A percentile compares a stretch with the other conserved stretches of the same genome.
These are phyloP conservation scores for Spea hammondii DNA, from an alignment of 2,797 vertebrate species.

Conservation along the genomic window DNA sequence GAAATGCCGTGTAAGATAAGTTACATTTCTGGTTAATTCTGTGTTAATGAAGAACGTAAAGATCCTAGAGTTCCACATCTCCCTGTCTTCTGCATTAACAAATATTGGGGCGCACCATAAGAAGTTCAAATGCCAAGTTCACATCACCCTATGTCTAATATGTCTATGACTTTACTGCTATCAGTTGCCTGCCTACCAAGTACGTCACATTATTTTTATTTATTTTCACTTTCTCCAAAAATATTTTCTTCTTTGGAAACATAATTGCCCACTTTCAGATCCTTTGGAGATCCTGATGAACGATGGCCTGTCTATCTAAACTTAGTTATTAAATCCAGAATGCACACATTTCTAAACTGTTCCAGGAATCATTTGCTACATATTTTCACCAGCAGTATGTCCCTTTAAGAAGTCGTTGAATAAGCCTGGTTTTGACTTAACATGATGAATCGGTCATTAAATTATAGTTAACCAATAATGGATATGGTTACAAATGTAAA, in stretches of 20 bases:
- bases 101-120: no score
- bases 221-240: background rate
- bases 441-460: conserved; percentile 43
- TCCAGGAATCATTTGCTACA: background rate
- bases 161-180: background rate
- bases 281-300: conserved; percentile 1
- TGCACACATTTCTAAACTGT: background rate
- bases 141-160: no score
- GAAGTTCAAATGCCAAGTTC: no score
- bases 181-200: background rate
- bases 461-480: conserved; percentile 44
- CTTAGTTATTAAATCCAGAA: conserved; percentile 2
- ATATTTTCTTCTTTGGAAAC: background rate
- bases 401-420: conserved; percentile 18
- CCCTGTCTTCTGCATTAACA: no score
- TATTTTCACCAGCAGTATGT: background rate
- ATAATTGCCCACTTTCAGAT: background rate
- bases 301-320: background rate
- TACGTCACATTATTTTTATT: background rate
- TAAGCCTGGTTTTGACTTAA: conserved; percentile 46
- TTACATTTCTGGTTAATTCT: no score
- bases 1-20: no score
- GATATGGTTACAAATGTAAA: conserved; percentile 35
- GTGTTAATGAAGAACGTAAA: no score
- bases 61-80: no score